Conservation (phyloP, 2,113 vertebrate genomes). For the Ptilorrhoa leucosticta region DNA sequence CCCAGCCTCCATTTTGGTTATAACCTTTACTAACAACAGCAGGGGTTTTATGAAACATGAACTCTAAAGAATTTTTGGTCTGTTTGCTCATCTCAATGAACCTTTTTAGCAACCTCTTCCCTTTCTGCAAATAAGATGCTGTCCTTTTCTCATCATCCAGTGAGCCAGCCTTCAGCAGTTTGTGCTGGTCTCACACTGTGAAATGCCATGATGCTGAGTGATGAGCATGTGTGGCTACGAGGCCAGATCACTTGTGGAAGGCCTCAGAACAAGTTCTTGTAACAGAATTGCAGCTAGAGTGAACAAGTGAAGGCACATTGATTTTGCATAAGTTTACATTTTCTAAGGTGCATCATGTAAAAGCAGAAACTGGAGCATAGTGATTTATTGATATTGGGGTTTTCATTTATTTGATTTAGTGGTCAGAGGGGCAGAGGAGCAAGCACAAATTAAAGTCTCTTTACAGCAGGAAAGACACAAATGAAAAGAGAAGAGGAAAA, state of each 20-base stretch:
- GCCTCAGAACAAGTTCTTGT: neutral
- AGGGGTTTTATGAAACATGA: neutral
- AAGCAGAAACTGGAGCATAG: neutral
- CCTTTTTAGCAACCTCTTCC: neutral
- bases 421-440: neutral
- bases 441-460: neutral
- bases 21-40: neutral
- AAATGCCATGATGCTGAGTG: neutral
- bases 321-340: neutral
- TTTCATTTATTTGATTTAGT: neutral
- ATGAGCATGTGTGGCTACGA: neutral
- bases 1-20: neutral
- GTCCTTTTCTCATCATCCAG: neutral
- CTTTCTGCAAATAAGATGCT: neutral
- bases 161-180: neutral
- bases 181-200: neutral
- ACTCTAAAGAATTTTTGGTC: neutral
- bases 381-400: neutral
- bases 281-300: neutral
- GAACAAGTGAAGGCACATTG: neutral
- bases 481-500: neutral
- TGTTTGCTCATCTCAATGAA: neutral
- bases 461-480: neutral
- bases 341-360: neutral
- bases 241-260: neutral